A percentile compares a stretch with the other conserved stretches of the same genome.
Evolutionary conservation across 2,797 vertebrate species (phyloP).

Genomic region (Leptatherina wallacei): DNA sequence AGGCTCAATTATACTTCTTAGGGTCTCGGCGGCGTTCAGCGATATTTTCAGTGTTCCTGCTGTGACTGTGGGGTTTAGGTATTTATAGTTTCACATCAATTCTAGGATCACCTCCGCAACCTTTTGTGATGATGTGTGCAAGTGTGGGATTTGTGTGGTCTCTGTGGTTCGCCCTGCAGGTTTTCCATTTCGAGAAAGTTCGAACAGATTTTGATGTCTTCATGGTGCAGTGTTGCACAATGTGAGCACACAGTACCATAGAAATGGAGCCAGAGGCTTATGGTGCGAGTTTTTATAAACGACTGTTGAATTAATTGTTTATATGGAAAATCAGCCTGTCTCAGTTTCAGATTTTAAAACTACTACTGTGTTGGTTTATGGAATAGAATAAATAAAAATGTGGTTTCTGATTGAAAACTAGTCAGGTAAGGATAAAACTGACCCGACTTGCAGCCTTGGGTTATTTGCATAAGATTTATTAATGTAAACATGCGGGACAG

Average conservation of each 20-base stretch:
- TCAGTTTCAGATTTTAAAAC: background rate
- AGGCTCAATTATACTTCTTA: conserved; percentile 76
- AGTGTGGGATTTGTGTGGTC: conserved; percentile 57
- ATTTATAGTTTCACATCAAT: conserved; percentile 78
- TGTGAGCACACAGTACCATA: background rate
- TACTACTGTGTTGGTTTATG: background rate
- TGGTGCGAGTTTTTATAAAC: background rate
- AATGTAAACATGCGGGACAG: conserved; percentile 6
- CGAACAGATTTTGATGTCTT: conserved; percentile 33
- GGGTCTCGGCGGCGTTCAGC: conserved; percentile 65
- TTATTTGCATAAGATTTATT: conserved; percentile 19
- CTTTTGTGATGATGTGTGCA: conserved; percentile 55
- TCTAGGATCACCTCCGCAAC: conserved; percentile 63
- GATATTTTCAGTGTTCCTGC: conserved; percentile 64
- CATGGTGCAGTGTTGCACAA: conserved; percentile 9
- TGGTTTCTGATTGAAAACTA: background rate
- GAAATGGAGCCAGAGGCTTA: conserved; percentile 4
- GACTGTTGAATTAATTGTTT: background rate
- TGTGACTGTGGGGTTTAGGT: conserved; percentile 66
- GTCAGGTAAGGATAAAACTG: background rate
- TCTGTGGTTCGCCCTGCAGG: conserved; percentile 45
- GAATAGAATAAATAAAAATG: background rate
- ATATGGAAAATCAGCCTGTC: background rate
- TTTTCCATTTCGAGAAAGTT: conserved; percentile 44
- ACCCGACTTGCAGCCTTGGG: background rate